A percentile compares a stretch with the other conserved stretches of the same genome.
Conservation (phyloP, 2,797 vertebrate species). For the Pangasius krempfi region DNA sequence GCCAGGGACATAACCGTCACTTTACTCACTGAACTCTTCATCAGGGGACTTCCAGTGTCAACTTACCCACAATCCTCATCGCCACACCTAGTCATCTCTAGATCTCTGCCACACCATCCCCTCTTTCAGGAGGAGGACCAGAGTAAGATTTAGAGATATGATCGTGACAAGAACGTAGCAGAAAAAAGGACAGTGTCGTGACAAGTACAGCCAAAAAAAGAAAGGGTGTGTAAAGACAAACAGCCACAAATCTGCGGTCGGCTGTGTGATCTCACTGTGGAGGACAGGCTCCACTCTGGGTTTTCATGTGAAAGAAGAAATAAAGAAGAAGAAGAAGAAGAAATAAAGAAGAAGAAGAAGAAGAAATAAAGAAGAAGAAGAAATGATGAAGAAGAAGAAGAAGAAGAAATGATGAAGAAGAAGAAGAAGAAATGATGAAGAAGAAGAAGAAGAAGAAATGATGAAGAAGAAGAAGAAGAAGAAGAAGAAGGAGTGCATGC, state of each 20-base stretch:
- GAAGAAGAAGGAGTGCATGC: too few species aligned
- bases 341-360: too few species aligned
- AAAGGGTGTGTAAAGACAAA: not conserved
- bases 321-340: not conserved
- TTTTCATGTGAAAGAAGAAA: not conserved
- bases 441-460: not conserved
- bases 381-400: too few species aligned
- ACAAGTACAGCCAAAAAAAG: conserved; percentile 5
- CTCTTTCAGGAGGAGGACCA: not conserved
- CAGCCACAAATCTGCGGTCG: conserved; percentile 51
- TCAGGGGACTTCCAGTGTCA: conserved; percentile 29
- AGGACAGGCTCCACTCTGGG: conserved; percentile 6
- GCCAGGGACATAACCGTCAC: not conserved
- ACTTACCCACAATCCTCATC: conserved; percentile 44
- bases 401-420: too few species aligned
- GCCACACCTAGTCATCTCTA: conserved; percentile 3
- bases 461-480: too few species aligned
- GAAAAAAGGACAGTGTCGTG: not conserved
- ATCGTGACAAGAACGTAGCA: not conserved
- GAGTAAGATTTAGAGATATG: conserved; percentile 2
- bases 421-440: too few species aligned
- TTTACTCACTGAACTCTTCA: not conserved
- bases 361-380: not conserved
- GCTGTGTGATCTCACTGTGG: conserved; percentile 41
- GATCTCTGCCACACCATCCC: not conserved